Conservation (phyloP, 2,888 invertebrate species). For the Diplolepis rosae region DNA sequence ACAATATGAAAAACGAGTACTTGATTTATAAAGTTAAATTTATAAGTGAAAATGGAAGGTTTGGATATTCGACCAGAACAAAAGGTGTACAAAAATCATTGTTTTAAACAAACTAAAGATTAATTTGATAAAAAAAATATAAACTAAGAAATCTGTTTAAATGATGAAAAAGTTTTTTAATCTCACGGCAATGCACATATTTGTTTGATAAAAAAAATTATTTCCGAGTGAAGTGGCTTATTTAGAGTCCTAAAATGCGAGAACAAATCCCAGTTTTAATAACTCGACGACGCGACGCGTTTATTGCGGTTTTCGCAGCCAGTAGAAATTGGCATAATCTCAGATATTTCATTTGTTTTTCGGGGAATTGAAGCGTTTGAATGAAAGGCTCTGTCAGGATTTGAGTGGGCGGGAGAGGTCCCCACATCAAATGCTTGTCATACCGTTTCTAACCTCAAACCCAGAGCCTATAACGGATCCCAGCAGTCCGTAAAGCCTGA, state of each 20-base stretch:
- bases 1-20: no score
- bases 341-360: conserved; percentile 18
- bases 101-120: no score
- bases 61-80: no score
- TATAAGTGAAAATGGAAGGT: no score
- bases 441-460: conserved; percentile 69
- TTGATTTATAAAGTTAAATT: no score
- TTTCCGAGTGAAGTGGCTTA: no score
- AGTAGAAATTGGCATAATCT: conserved; percentile 10
- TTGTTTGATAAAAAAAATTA: no score
- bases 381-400: conserved; percentile 66
- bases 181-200: no score
- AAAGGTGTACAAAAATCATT: no score
- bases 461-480: conserved; percentile 59
- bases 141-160: no score
- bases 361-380: conserved; percentile 45
- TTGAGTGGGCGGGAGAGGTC: conserved; percentile 69
- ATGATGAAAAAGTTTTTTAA: no score
- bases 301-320: background rate
- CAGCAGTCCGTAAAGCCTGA: conserved; percentile 63
- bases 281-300: background rate
- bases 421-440: conserved; percentile 72
- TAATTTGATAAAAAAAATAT: no score
- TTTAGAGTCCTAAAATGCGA: background rate
- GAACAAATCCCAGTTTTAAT: background rate